A percentile compares a stretch with the other conserved stretches of the same genome.
These are phyloP conservation scores for Eupithecia insigniata DNA, from an alignment of 2,888 invertebrate species.

Conservation along the genomic window DNA sequence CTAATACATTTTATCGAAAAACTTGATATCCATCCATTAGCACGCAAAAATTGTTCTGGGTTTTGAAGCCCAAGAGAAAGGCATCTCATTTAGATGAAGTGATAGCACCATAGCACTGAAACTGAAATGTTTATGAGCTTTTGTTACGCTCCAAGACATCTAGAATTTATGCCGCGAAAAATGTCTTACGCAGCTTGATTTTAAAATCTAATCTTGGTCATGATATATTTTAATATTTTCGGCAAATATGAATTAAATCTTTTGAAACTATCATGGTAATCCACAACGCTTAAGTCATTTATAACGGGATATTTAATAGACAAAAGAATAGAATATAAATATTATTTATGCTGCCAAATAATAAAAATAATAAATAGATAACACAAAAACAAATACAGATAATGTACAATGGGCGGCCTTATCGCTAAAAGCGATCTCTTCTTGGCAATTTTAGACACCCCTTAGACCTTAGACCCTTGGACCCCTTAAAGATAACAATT, in stretches of 20 bases:
- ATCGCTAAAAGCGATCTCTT: no score
- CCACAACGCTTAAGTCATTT: no score
- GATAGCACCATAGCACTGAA: constrained; percentile 17
- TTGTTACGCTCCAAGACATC: constrained; percentile 21
- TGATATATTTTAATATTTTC: background rate
- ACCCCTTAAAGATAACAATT: background rate
- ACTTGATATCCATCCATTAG: constrained; percentile 1
- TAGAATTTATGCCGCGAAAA: constrained; percentile 30
- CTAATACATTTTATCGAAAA: background rate
- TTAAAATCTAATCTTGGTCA: constrained; percentile 6
- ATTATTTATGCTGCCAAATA: no score
- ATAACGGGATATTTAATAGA: no score
- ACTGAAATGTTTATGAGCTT: constrained; percentile 27
- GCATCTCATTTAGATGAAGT: constrained; percentile 11
- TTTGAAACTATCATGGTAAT: no score
- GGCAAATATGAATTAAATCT: background rate
- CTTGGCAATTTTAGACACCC: no score
- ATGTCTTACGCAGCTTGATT: constrained; percentile 21
- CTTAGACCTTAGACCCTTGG: no score
- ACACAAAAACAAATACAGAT: no score
- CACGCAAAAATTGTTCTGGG: constrained; percentile 2
- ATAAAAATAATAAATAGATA: no score
- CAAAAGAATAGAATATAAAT: no score
- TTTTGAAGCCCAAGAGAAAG: background rate
- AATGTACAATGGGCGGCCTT: no score